Base-by-base conservation (phyloP, 2,113 vertebrate species). In the Cyanoliseus patagonus region DNA sequence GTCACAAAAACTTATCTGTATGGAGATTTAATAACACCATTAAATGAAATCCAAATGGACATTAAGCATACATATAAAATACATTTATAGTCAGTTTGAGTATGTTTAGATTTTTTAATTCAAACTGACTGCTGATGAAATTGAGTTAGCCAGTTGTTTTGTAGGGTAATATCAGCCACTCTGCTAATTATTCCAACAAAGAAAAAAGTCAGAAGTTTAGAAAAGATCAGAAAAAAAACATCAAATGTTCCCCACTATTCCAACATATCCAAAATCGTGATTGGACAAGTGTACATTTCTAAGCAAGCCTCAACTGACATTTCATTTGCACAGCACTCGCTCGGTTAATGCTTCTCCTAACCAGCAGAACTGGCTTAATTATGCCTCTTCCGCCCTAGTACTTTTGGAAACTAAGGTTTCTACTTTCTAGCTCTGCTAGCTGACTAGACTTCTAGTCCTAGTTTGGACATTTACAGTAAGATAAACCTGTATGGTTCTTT, bases 61-160 rank as follows among this genome's bases (percentile, higher is more conserved):
- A 0, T 37, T 87, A 94, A 94, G 84, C 76, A 85, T 41, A 77
- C n/a, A 37, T 37, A 75, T 31, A 31, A 92, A 83, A 55, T 35
- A 94, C 59, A 51, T 2, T 28, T 81, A 35, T 13, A 55, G 7
- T 46, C 70, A 69, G 27, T 13, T 13, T 28, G 25, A 7, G 37
- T 25, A 57, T n/a, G 42, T 41, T 86, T 52, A 8, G 4, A 64
- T 51, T 68, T 96, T 84, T 95, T 61, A 94, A 89, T 86, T 92
- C 80, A 75, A 88, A 73, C 76, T 92, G 86, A 83, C 51, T 83
- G 87, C 70, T 85, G 85, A 88, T 70, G 69, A 74, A 86, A 86
- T 52, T 19, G 69, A 84, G 66, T 61, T 87, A 89, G 52, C 55
- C 61, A 25, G 35, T 13, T 69, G 35, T 35, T 69, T 79, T 69